Percentiles rank a stretch among this genome's conserved stretches.
phyloP scores from a whole-genome alignment of 2,888 invertebrate species.

The Amitus sp. region DNA sequence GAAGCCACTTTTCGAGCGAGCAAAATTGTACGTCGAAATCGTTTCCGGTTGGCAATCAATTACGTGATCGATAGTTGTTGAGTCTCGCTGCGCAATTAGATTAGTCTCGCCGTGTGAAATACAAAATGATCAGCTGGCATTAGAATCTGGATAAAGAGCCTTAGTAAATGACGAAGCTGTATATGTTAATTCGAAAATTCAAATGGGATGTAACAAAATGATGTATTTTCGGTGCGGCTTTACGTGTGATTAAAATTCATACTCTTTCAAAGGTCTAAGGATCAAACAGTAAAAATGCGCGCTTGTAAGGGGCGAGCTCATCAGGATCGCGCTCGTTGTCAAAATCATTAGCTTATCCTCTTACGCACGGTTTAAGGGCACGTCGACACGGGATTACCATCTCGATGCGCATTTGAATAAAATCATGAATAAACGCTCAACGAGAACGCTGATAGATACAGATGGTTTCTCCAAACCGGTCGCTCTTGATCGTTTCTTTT shows the following conservation, averaged over 20 bases:
- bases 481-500: conserved; percentile 40
- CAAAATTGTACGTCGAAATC: no score
- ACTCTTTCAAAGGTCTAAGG: background rate
- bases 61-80: background rate
- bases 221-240: background rate
- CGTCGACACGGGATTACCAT: conserved; percentile 14
- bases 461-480: conserved; percentile 46
- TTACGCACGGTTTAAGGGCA: conserved; percentile 10
- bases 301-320: background rate
- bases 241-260: conserved; percentile 2
- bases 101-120: background rate
- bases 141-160: no score
- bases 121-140: background rate
- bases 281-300: background rate
- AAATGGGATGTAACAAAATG: background rate
- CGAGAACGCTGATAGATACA: conserved; percentile 27
- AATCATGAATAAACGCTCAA: conserved; percentile 21
- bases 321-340: conserved; percentile 7
- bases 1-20: no score
- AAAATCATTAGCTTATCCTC: conserved; percentile 11
- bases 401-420: conserved; percentile 7
- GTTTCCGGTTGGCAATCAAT: no score
- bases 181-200: conserved; percentile 4
- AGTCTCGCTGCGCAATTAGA: no score
- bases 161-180: background rate